Conservation (phyloP, 1,140 invertebrate species). For the Drosophila rhopaloa region DNA sequence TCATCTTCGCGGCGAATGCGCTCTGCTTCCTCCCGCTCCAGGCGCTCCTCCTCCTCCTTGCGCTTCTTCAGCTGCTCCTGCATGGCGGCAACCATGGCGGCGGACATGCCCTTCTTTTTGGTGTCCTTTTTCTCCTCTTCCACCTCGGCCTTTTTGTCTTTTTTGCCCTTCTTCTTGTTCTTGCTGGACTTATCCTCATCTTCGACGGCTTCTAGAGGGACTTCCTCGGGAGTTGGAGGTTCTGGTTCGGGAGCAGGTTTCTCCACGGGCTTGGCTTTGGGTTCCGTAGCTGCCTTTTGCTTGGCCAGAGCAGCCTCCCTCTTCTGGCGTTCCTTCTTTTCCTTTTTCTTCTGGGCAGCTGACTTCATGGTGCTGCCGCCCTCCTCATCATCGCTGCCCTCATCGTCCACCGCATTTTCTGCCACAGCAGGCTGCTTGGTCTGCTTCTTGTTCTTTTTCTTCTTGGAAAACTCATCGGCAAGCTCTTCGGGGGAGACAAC, state of each 20-base stretch:
- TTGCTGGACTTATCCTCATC: constrained; percentile 84
- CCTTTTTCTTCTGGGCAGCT: constrained; percentile 94
- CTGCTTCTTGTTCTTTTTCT: constrained; percentile 86
- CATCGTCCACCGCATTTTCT: constrained; percentile 65
- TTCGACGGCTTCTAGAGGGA: constrained; percentile 83
- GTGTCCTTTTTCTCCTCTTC: constrained; percentile 85
- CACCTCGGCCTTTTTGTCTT: constrained; percentile 86
- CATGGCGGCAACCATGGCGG: constrained; percentile 92
- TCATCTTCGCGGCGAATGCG: constrained; percentile 90
- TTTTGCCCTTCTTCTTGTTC: constrained; percentile 87
- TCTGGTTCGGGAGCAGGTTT: constrained; percentile 75
- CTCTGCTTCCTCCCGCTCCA: constrained; percentile 92
- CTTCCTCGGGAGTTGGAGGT: constrained; percentile 84
- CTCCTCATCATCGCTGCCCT: constrained; percentile 85
- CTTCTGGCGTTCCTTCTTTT: constrained; percentile 94
- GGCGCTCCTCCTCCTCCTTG: constrained; percentile 95
- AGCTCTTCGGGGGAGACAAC: constrained; percentile 79
- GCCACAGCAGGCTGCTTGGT: constrained; percentile 48
- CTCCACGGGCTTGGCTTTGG: constrained; percentile 80
- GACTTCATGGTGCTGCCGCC: constrained; percentile 90
- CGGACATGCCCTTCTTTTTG: constrained; percentile 89
- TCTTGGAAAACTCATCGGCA: constrained; percentile 85
- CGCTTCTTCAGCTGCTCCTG: constrained; percentile 94
- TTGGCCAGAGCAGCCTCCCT: constrained; percentile 86
- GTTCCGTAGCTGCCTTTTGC: constrained; percentile 86